A percentile compares a stretch with the other conserved stretches of the same genome.
These are phyloP conservation scores for Chionoecetes opilio DNA, from an alignment of 1,140 invertebrate species.

Conservation along the genomic window DNA sequence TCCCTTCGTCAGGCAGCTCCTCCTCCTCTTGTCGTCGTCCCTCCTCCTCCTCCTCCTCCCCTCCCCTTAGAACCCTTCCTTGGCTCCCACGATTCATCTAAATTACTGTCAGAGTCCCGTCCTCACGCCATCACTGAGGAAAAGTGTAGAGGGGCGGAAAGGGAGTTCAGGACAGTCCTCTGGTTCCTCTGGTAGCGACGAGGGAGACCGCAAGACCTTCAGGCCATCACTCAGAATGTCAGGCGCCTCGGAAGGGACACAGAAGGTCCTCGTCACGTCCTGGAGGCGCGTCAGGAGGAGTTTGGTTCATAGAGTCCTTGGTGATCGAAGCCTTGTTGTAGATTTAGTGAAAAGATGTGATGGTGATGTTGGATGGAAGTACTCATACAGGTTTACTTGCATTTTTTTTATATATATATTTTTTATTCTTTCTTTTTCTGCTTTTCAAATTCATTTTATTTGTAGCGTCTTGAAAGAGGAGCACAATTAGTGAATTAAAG, in stretches of 20 bases:
- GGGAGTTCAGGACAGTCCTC: neutral
- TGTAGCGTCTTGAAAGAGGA: too few species aligned
- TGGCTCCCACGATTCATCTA: constrained; percentile 39
- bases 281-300: neutral
- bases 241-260: neutral
- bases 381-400: too few species aligned
- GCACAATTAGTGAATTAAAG: too few species aligned
- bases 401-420: too few species aligned
- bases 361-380: too few species aligned
- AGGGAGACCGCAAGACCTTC: neutral
- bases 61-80: constrained; percentile 33
- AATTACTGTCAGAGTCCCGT: constrained; percentile 2
- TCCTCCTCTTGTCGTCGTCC: too few species aligned
- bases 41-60: constrained; percentile 22
- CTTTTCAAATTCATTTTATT: too few species aligned
- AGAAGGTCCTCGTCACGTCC: neutral
- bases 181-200: neutral
- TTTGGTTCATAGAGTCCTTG: neutral
- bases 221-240: neutral
- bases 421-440: too few species aligned
- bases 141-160: neutral
- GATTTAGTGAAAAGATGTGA: too few species aligned
- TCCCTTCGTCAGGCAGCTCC: neutral
- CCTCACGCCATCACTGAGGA: neutral
- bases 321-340: too few species aligned